phyloP scores from a whole-genome alignment of 2,888 invertebrate species.

The Pollenia labialis region DNA sequence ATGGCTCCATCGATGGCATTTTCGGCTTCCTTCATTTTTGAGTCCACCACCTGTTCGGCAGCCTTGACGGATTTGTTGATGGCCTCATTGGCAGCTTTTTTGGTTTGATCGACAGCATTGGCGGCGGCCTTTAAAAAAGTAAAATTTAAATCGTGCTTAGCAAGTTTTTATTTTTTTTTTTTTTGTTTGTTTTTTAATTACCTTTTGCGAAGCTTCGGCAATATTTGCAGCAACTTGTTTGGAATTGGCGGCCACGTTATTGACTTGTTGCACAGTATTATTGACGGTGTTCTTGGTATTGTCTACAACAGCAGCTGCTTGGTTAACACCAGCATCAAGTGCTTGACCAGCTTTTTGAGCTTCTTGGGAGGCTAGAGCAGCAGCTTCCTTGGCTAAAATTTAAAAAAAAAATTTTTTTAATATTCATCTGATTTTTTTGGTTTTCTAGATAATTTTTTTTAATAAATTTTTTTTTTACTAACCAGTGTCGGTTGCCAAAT shows the following conservation, averaged over 20 bases:
- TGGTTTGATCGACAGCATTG: slow-evolving; percentile 84
- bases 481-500: slow-evolving; percentile 85
- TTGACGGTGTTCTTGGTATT: slow-evolving; percentile 80
- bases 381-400: slow-evolving; percentile 83
- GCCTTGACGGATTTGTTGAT: slow-evolving; percentile 85
- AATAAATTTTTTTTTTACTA: slow-evolving; percentile 68
- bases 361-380: slow-evolving; percentile 81
- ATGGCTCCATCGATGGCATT: slow-evolving; percentile 86
- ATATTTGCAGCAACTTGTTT: slow-evolving; percentile 82
- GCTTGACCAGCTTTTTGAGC: slow-evolving; percentile 82
- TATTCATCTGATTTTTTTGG: no score
- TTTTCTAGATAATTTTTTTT: no score
- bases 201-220: slow-evolving; percentile 81
- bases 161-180: background rate
- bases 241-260: slow-evolving; percentile 80
- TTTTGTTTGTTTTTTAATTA: slow-evolving; percentile 52
- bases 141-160: background rate
- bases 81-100: slow-evolving; percentile 84
- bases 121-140: slow-evolving; percentile 80
- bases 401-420: background rate
- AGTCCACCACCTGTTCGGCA: slow-evolving; percentile 84
- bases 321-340: slow-evolving; percentile 81
- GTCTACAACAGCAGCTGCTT: slow-evolving; percentile 79
- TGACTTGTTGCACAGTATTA: slow-evolving; percentile 79
- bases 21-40: slow-evolving; percentile 85